Conservation (phyloP, 2,113 vertebrate species). For the Carlito syrichta region DNA sequence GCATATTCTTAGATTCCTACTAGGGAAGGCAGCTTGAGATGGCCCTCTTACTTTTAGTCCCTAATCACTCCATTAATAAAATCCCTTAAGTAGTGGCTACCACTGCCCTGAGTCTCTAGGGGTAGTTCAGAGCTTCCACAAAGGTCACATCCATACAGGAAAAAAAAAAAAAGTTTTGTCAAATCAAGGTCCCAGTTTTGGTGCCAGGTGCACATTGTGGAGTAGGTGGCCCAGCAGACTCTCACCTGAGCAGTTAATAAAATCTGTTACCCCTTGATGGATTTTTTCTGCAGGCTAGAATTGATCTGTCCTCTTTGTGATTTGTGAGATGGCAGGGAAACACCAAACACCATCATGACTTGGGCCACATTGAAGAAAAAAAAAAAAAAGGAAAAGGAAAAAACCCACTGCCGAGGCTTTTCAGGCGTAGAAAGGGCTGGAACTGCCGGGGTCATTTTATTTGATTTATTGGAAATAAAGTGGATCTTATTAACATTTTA, state of each 20-base stretch:
- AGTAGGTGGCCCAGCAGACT: slow-evolving; percentile 52
- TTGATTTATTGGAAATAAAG: slow-evolving; percentile 82
- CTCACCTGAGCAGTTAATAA: slow-evolving; percentile 81
- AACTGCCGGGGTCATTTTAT: slow-evolving; percentile 62
- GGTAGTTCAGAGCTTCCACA: neutral
- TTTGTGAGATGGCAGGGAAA: slow-evolving; percentile 78
- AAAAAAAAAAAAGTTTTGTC: slow-evolving; percentile 51
- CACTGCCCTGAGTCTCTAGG: neutral
- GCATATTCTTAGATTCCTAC: neutral
- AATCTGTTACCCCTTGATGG: slow-evolving; percentile 80
- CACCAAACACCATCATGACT: slow-evolving; percentile 73
- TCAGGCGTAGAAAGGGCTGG: slow-evolving; percentile 54
- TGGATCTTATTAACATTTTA: slow-evolving; percentile 83
- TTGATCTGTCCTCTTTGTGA: slow-evolving; percentile 80
- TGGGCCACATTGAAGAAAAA: slow-evolving; percentile 25
- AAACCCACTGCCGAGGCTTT: neutral
- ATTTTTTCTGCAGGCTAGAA: slow-evolving; percentile 76
- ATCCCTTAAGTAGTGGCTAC: neutral
- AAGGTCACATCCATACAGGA: neutral
- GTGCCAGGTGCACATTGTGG: slow-evolving; percentile 40
- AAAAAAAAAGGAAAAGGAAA: neutral
- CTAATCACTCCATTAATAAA: neutral
- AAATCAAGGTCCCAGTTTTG: slow-evolving; percentile 41
- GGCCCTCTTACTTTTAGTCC: neutral
- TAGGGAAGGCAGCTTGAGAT: neutral